Percentiles rank a stretch among this genome's conserved stretches.
Evolutionary conservation across 2,888 invertebrate species (phyloP).

Genomic region (Lasioglossum leucozonium): DNA sequence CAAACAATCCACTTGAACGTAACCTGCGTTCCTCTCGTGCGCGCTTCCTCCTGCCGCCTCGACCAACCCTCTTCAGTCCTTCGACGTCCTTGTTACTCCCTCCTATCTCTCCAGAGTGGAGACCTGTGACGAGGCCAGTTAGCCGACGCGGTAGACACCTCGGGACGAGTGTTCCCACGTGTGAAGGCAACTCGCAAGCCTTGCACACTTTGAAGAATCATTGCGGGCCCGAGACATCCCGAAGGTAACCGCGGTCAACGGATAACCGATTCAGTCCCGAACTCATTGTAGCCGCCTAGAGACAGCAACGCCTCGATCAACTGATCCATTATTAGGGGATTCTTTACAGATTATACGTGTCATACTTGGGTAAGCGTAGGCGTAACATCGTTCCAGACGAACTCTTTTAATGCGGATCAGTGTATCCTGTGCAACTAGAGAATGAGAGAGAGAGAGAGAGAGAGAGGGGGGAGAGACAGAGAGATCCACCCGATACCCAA

Average conservation of each 20-base stretch:
- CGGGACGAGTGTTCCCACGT: constrained; percentile 65
- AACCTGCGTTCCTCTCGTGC: constrained; percentile 63
- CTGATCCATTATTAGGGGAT: constrained; percentile 57
- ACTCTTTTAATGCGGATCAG: constrained; percentile 72
- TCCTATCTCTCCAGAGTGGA: not conserved
- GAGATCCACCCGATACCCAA: constrained; percentile 60
- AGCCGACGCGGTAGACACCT: constrained; percentile 33
- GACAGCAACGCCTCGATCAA: constrained; percentile 29
- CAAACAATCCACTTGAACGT: constrained; percentile 79
- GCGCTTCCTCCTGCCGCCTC: constrained; percentile 57
- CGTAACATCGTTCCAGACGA: constrained; percentile 63
- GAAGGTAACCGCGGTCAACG: constrained; percentile 15
- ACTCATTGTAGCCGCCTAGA: constrained; percentile 17
- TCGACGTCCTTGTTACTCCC: constrained; percentile 25
- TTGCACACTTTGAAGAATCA: constrained; percentile 63
- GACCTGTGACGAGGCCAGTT: constrained; percentile 40
- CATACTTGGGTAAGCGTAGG: constrained; percentile 64
- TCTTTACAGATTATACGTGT: constrained; percentile 71
- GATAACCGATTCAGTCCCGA: constrained; percentile 52
- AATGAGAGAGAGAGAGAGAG: not conserved
- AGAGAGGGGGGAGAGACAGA: not conserved
- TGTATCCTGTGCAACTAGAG: constrained; percentile 56
- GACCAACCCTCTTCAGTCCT: constrained; percentile 30
- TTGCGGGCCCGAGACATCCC: constrained; percentile 52
- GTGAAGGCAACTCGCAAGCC: constrained; percentile 26